phyloP scores from a whole-genome alignment of 2,888 invertebrate genomes.

The Alloplasta piceator region DNA sequence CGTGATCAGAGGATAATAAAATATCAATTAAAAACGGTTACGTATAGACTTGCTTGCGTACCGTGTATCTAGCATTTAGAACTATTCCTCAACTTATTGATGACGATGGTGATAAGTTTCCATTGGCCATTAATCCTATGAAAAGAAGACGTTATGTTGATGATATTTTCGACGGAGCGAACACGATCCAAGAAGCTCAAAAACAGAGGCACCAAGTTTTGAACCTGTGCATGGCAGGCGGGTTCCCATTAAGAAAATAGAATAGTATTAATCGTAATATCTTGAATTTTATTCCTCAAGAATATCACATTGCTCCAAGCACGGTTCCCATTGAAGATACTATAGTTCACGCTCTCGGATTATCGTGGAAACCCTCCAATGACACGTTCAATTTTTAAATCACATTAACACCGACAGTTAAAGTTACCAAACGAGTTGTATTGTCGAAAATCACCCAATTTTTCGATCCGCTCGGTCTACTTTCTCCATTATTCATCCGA shows the following conservation, averaged over 20 bases:
- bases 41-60: background rate
- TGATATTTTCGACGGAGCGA: background rate
- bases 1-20: background rate
- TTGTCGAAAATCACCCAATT: background rate
- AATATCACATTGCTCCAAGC: background rate
- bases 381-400: no score
- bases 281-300: background rate
- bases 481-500: no score
- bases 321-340: background rate
- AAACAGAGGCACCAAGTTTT: background rate
- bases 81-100: background rate
- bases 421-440: background rate
- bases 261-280: background rate
- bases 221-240: background rate
- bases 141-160: background rate
- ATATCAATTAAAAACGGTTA: slow-evolving; percentile 1
- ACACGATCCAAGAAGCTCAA: background rate
- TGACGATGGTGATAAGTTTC: background rate
- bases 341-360: no score
- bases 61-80: slow-evolving; percentile 7
- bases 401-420: no score
- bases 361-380: no score
- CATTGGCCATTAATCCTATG: background rate
- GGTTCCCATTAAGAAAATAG: background rate
- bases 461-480: no score